Evolutionary conservation across 2,888 invertebrate genomes (phyloP).

Genomic region (Caenorhabditis imperialis): DNA sequence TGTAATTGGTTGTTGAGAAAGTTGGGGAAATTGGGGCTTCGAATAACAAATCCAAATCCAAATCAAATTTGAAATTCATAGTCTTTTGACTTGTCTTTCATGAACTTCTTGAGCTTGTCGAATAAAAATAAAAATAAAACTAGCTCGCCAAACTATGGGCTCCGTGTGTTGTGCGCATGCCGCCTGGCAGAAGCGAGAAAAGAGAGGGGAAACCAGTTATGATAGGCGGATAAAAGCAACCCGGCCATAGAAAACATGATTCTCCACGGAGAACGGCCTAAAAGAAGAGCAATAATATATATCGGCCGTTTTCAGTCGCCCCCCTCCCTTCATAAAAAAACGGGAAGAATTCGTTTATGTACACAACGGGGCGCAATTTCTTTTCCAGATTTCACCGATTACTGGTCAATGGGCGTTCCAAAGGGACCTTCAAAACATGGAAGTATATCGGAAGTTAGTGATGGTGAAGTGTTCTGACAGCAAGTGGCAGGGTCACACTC

Average conservation of each 20-base stretch:
- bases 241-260: slow-evolving; percentile 22
- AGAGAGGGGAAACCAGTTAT: slow-evolving; percentile 16
- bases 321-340: slow-evolving; percentile 18
- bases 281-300: slow-evolving; percentile 25
- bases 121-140: background rate
- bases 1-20: no score
- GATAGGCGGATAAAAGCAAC: slow-evolving; percentile 31
- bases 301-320: slow-evolving; percentile 20
- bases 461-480: slow-evolving; percentile 34
- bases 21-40: no score
- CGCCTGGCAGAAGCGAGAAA: background rate
- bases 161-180: background rate
- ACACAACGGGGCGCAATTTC: slow-evolving; percentile 26
- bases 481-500: slow-evolving; percentile 10
- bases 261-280: slow-evolving; percentile 14
- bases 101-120: background rate
- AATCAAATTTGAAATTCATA: no score
- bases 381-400: slow-evolving; percentile 36
- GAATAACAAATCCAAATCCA: no score
- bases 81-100: no score
- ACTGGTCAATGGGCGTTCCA: no score
- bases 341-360: slow-evolving; percentile 1
- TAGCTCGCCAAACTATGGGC: slow-evolving; percentile 1
- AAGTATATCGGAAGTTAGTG: slow-evolving; percentile 33
- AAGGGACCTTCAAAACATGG: no score